Percentiles rank a stretch among this genome's conserved stretches.
phyloP scores from a whole-genome alignment of 2,888 invertebrate species.

The Steinernema carpocapsae region DNA sequence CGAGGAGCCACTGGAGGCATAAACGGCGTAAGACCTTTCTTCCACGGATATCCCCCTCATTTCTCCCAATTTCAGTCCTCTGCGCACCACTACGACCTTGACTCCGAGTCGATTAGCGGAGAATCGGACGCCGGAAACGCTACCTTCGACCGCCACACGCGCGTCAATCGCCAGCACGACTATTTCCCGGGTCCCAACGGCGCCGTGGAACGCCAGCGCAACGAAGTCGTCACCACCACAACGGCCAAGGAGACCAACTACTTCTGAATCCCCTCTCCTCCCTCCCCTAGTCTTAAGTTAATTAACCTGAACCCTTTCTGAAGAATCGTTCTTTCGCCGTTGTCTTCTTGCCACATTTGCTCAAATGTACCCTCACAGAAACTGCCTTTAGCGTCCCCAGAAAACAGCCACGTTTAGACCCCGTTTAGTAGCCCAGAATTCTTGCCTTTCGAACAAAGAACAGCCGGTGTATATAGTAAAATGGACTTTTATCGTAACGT shows the following conservation, averaged over 20 bases:
- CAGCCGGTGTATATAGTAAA: constrained; percentile 27
- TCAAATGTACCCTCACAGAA: not conserved
- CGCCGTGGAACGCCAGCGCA: constrained; percentile 23
- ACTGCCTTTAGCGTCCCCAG: not conserved
- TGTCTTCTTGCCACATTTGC: not conserved
- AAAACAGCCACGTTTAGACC: not conserved
- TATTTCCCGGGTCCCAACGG: constrained; percentile 2
- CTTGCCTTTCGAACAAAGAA: constrained; percentile 1
- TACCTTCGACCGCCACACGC: constrained; percentile 12
- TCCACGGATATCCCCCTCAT: not conserved
- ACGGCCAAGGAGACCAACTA: constrained; percentile 26
- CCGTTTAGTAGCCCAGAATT: not conserved
- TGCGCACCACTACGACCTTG: constrained; percentile 20
- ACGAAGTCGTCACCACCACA: constrained; percentile 10
- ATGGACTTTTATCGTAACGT: not conserved
- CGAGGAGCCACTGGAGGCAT: not conserved
- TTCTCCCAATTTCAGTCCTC: not conserved
- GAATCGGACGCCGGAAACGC: constrained; percentile 9
- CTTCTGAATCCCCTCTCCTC: constrained; percentile 15
- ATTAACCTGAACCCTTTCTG: no score
- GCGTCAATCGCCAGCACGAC: constrained; percentile 17
- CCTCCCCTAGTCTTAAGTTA: constrained; percentile 2
- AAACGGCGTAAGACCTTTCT: not conserved
- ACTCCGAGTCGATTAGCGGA: constrained; percentile 3
- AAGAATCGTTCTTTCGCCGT: not conserved